Percentiles rank a stretch among this genome's conserved stretches.
phyloP scores from a whole-genome alignment of 2,113 vertebrate genomes.

The Mugil cephalus region DNA sequence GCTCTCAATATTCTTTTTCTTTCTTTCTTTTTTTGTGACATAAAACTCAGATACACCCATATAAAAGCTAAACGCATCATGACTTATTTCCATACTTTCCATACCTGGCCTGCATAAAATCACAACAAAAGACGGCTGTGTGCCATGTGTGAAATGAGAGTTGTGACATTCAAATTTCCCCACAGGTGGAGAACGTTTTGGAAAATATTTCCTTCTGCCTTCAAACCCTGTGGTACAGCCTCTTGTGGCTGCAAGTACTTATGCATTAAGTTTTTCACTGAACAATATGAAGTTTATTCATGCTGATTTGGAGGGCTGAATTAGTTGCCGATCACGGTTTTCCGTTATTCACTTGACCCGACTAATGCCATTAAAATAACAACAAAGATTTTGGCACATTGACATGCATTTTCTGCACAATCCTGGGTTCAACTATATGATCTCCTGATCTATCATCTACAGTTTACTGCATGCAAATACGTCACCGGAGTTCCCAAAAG shows the following conservation, averaged over 20 bases:
- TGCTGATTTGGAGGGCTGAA: not conserved
- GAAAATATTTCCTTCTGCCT: not conserved
- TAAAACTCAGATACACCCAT: not conserved
- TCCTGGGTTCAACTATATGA: too few species aligned
- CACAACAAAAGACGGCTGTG: not conserved
- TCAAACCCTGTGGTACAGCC: not conserved
- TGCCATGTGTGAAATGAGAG: not conserved
- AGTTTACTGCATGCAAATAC: too few species aligned
- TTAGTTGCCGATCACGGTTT: too few species aligned
- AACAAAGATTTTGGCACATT: too few species aligned
- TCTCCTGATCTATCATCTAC: too few species aligned
- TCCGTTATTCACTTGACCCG: too few species aligned
- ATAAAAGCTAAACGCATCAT: slow-evolving; percentile 2
- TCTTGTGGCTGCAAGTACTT: not conserved
- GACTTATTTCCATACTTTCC: not conserved
- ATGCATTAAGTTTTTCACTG: too few species aligned
- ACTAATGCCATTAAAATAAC: too few species aligned
- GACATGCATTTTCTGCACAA: too few species aligned
- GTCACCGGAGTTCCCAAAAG: too few species aligned
- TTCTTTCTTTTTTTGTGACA: not conserved
- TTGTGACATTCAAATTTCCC: slow-evolving; percentile 17
- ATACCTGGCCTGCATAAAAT: not conserved
- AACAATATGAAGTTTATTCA: not conserved
- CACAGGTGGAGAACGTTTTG: not conserved
- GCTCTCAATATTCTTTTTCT: not conserved